Percentiles rank a stretch among this genome's conserved stretches.
phyloP scores from a whole-genome alignment of 2,888 invertebrate genomes.

The Melolontha melolontha region DNA sequence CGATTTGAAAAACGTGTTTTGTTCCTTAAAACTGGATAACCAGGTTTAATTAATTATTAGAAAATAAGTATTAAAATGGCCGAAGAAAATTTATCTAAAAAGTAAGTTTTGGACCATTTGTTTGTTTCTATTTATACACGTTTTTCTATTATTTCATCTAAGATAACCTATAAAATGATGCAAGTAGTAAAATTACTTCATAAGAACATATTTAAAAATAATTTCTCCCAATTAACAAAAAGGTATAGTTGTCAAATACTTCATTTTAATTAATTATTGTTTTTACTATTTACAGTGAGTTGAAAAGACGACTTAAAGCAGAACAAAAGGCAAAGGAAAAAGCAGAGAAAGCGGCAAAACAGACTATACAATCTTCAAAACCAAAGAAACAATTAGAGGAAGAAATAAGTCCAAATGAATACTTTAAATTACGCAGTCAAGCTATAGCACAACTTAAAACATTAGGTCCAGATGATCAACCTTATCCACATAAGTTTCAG shows the following conservation, averaged over 20 bases:
- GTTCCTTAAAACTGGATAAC: not conserved
- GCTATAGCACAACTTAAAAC: constrained; percentile 86
- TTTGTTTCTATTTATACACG: no score
- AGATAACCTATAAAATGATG: constrained; percentile 38
- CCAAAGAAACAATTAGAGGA: constrained; percentile 70
- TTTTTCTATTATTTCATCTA: no score
- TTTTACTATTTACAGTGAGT: constrained; percentile 78
- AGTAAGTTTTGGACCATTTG: constrained; percentile 68
- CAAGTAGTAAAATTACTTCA: constrained; percentile 16
- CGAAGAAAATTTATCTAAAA: constrained; percentile 76
- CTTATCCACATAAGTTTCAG: constrained; percentile 98
- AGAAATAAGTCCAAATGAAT: constrained; percentile 95
- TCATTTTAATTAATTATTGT: constrained; percentile 22
- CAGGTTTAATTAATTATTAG: no score
- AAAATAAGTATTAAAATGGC: constrained; percentile 66
- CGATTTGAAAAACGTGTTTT: not conserved
- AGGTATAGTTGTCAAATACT: constrained; percentile 16
- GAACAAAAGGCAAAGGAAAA: constrained; percentile 96
- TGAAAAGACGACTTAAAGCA: constrained; percentile 90
- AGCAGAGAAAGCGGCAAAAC: constrained; percentile 66
- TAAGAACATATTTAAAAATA: constrained; percentile 6
- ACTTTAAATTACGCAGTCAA: constrained; percentile 86
- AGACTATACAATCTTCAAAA: constrained; percentile 55
- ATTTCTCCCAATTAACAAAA: constrained; percentile 27
- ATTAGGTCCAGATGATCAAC: constrained; percentile 76